These are phyloP conservation scores for Eulemur mongoz DNA, from an alignment of 2,797 vertebrate genomes.

Conservation along the genomic window DNA sequence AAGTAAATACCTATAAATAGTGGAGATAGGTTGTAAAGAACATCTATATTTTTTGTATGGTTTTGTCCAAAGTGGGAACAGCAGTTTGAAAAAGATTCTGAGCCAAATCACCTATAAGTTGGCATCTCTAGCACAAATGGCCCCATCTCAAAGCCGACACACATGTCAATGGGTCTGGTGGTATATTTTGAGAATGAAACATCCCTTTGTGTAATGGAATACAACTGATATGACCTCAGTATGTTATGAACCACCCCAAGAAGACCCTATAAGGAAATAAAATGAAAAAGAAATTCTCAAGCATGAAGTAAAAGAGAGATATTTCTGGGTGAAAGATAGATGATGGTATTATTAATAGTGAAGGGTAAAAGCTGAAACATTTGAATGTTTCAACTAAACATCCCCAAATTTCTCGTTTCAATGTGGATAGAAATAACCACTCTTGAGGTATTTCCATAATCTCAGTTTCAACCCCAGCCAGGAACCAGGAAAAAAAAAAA, in stretches of 20 bases:
- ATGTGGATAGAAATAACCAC: conserved; percentile 64
- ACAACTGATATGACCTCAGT: conserved; percentile 40
- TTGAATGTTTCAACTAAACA: conserved; percentile 65
- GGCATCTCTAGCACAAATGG: not conserved
- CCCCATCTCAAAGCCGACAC: not conserved
- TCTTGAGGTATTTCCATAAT: conserved; percentile 71
- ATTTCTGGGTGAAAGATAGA: conserved; percentile 59
- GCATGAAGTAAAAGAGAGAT: conserved; percentile 67
- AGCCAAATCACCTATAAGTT: not conserved
- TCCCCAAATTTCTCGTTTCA: conserved; percentile 56
- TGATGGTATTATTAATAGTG: conserved; percentile 75
- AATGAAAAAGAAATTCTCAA: conserved; percentile 65
- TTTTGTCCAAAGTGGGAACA: not conserved
- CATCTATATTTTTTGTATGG: not conserved
- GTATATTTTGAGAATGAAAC: not conserved
- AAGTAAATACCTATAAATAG: not conserved
- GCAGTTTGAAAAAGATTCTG: not conserved
- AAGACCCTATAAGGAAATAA: conserved; percentile 58
- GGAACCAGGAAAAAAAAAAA: conserved; percentile 34
- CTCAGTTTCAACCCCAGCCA: conserved; percentile 61
- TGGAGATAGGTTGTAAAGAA: not conserved
- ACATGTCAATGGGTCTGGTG: not conserved
- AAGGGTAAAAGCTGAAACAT: conserved; percentile 62
- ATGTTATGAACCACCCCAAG: conserved; percentile 57
- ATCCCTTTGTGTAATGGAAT: not conserved